Evolutionary conservation across 2,888 invertebrate species (phyloP).

Genomic region (Zygaena filipendulae): DNA sequence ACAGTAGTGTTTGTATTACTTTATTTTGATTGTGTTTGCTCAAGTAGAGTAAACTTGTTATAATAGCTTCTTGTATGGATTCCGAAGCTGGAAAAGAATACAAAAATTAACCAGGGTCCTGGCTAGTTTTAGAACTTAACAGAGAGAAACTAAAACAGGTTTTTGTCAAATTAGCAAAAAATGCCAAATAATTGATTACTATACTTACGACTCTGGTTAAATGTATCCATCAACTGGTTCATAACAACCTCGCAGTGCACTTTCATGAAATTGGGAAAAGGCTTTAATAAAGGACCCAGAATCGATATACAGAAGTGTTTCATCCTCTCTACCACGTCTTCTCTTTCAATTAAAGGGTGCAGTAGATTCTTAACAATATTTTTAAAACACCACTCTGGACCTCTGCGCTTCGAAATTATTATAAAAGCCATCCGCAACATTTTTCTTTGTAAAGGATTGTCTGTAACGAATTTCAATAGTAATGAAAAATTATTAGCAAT

Average conservation of each 20-base stretch:
- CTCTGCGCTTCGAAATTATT: slow-evolving; percentile 48
- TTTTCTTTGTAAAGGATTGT: slow-evolving; percentile 32
- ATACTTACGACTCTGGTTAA: slow-evolving; percentile 40
- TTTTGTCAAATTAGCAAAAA: no score
- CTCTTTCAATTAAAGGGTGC: slow-evolving; percentile 37
- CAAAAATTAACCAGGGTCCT: no score
- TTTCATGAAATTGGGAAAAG: slow-evolving; percentile 51
- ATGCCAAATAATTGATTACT: neutral
- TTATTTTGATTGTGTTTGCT: slow-evolving; percentile 32
- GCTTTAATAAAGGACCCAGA: slow-evolving; percentile 47
- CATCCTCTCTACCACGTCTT: slow-evolving; percentile 22
- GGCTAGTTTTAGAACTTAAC: no score
- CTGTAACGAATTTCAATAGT: no score
- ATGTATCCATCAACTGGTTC: slow-evolving; percentile 36
- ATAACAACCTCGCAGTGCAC: slow-evolving; percentile 44
- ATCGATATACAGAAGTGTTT: slow-evolving; percentile 41
- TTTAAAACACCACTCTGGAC: slow-evolving; percentile 50
- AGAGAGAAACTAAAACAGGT: no score
- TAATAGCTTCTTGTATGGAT: slow-evolving; percentile 40
- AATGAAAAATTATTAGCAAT: slow-evolving; percentile 1
- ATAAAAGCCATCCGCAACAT: slow-evolving; percentile 41
- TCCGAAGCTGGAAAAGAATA: slow-evolving; percentile 33
- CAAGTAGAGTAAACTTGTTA: slow-evolving; percentile 41
- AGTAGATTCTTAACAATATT: slow-evolving; percentile 43
- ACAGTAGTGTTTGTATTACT: slow-evolving; percentile 30